phyloP scores from a whole-genome alignment of 2,888 invertebrate species.

The Agrotis puta region DNA sequence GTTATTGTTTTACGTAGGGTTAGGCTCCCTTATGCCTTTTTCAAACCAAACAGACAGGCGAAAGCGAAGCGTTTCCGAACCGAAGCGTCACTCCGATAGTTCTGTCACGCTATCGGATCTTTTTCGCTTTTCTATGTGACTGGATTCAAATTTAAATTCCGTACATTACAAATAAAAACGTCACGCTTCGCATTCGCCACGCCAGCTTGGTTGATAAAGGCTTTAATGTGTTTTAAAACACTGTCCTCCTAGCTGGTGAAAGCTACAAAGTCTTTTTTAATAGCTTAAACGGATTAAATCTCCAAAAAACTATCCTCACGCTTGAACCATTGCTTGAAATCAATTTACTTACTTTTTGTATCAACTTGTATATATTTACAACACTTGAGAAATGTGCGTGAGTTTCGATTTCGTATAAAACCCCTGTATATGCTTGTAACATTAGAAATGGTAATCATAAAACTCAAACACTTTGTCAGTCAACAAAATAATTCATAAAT shows the following conservation, averaged over 20 bases:
- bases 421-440: constrained; percentile 51
- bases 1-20: constrained; percentile 59
- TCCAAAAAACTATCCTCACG: constrained; percentile 16
- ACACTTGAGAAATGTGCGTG: constrained; percentile 25
- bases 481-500: no score
- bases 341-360: constrained; percentile 17
- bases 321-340: constrained; percentile 8
- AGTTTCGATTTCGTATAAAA: constrained; percentile 29
- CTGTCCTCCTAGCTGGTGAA: constrained; percentile 32
- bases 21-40: constrained; percentile 52
- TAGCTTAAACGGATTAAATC: constrained; percentile 45
- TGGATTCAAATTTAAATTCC: no score
- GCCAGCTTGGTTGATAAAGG: no score
- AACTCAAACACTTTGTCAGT: constrained; percentile 52
- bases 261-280: constrained; percentile 19
- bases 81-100: no score
- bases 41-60: no score
- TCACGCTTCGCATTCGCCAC: no score
- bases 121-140: no score
- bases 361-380: constrained; percentile 26
- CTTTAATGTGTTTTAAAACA: constrained; percentile 46
- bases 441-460: constrained; percentile 41
- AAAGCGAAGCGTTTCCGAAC: no score
- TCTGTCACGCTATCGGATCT: no score
- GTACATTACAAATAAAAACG: no score